These are phyloP conservation scores for Rhodophaea formosa DNA, from an alignment of 2,888 invertebrate genomes.

Conservation along the genomic window DNA sequence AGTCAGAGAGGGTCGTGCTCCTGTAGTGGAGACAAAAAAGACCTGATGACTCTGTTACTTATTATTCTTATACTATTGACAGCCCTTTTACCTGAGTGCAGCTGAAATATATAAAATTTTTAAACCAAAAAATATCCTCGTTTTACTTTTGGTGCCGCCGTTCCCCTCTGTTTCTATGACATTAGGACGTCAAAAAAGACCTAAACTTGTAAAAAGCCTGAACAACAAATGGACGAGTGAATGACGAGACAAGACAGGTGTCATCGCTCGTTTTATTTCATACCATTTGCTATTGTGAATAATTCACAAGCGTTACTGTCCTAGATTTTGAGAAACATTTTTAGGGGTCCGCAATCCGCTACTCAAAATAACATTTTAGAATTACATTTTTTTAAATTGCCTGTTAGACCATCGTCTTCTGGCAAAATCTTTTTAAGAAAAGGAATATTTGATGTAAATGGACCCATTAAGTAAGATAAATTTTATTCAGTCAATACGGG, in stretches of 20 bases:
- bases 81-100: too few species aligned
- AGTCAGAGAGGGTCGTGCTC: too few species aligned
- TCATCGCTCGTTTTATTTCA: conserved; percentile 19
- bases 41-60: too few species aligned
- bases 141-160: not conserved
- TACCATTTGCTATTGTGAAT: conserved; percentile 18
- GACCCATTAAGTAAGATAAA: too few species aligned
- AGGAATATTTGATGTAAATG: not conserved
- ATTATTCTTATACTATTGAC: too few species aligned
- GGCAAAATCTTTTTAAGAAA: too few species aligned
- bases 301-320: conserved; percentile 1
- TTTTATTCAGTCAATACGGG: too few species aligned
- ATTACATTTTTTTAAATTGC: too few species aligned
- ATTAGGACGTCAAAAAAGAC: conserved; percentile 14
- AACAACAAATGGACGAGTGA: conserved; percentile 5
- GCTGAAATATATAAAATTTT: too few species aligned
- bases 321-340: conserved; percentile 1
- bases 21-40: too few species aligned
- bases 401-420: too few species aligned
- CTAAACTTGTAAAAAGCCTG: conserved; percentile 10
- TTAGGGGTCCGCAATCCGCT: conserved; percentile 1
- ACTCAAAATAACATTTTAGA: not conserved
- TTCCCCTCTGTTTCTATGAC: not conserved
- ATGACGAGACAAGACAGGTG: conserved; percentile 16
- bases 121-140: not conserved